Conservation (phyloP, 2,888 invertebrate species). For the Synanthedon andrenaeformis region DNA sequence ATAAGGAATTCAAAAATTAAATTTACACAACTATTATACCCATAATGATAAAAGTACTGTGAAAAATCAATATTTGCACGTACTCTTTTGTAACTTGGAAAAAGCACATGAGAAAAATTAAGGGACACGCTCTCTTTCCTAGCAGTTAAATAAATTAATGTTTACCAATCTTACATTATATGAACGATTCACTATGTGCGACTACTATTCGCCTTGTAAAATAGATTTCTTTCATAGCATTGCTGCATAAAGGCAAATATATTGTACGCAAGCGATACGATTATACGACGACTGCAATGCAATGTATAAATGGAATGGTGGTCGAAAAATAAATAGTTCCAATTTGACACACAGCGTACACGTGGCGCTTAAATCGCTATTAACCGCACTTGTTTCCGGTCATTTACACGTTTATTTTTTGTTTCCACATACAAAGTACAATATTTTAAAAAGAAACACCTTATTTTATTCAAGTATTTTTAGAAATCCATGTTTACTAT, state of each 20-base stretch:
- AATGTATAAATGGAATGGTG: conserved; percentile 35
- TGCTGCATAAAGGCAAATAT: conserved; percentile 66
- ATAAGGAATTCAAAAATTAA: too few relatives aligned
- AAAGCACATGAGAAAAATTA: conserved; percentile 47
- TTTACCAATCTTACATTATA: conserved; percentile 72
- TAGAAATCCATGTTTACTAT: too few relatives aligned
- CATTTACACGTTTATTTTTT: too few relatives aligned
- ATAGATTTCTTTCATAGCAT: conserved; percentile 67
- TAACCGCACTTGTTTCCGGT: not conserved
- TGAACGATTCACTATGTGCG: conserved; percentile 70
- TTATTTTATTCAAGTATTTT: too few relatives aligned
- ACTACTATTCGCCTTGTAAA: conserved; percentile 69
- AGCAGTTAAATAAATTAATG: conserved; percentile 58
- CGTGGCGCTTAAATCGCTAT: conserved; percentile 28
- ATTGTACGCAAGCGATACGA: conserved; percentile 62
- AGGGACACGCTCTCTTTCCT: conserved; percentile 63
- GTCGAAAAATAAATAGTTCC: conserved; percentile 41
- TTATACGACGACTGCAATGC: conserved; percentile 55
- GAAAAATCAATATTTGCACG: too few relatives aligned
- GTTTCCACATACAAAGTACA: too few relatives aligned
- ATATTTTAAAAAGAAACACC: too few relatives aligned
- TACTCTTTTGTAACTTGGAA: too few relatives aligned
- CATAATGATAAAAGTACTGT: too few relatives aligned
- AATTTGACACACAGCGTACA: conserved; percentile 24
- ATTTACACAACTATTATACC: too few relatives aligned